phyloP scores from a whole-genome alignment of 2,888 invertebrate genomes.

The Polymixis flavicincta region DNA sequence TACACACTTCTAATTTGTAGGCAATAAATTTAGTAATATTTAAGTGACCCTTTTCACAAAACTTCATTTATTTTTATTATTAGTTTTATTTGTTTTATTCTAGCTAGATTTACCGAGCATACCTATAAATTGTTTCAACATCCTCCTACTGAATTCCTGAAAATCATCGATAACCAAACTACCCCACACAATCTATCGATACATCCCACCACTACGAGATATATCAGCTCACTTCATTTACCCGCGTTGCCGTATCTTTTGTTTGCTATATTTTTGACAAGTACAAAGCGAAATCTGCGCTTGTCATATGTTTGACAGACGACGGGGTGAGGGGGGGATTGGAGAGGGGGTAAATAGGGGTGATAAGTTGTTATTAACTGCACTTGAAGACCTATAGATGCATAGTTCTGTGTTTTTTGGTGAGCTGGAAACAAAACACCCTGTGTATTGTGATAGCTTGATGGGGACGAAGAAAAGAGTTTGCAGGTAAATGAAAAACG shows the following conservation, averaged over 20 bases:
- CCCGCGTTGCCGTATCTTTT: conserved; percentile 88
- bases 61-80: too few species aligned
- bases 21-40: too few species aligned
- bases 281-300: conserved; percentile 90
- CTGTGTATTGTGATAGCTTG: conserved; percentile 26
- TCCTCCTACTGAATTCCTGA: too few species aligned
- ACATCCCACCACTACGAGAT: conserved; percentile 82
- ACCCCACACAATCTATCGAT: conserved; percentile 63
- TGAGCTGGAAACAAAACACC: conserved; percentile 37
- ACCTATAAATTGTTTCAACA: too few species aligned
- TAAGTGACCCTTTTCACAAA: not conserved
- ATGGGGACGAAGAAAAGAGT: conserved; percentile 20
- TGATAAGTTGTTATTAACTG: conserved; percentile 89
- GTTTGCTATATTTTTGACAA: conserved; percentile 91
- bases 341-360: conserved; percentile 70
- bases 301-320: conserved; percentile 90
- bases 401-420: conserved; percentile 59
- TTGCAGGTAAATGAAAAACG: conserved; percentile 9
- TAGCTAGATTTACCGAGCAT: too few species aligned
- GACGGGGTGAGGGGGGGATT: conserved; percentile 69
- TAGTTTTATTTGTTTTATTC: not conserved
- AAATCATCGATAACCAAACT: conserved; percentile 14
- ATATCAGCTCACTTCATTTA: conserved; percentile 91
- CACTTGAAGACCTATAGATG: conserved; percentile 80
- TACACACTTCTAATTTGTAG: not conserved